Evolutionary conservation across 2,797 vertebrate genomes (phyloP).

Genomic region (Hozukius guyotensis): DNA sequence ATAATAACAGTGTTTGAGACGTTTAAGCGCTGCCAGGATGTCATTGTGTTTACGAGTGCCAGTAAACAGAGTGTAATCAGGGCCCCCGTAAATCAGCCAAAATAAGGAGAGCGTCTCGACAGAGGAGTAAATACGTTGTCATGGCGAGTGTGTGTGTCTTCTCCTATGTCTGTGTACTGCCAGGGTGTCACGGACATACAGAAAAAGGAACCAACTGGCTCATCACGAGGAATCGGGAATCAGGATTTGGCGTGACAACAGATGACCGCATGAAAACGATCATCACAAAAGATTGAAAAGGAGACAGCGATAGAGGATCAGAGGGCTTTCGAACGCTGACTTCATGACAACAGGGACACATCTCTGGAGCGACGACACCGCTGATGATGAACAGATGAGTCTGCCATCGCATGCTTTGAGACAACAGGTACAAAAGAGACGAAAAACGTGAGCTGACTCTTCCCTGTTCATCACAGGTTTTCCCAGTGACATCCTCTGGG

Average conservation of each 20-base stretch:
- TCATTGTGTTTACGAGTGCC: constrained; percentile 77
- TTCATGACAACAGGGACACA: constrained; percentile 32
- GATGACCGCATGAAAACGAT: constrained; percentile 35
- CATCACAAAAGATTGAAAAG: constrained; percentile 9
- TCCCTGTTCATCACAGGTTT: constrained; percentile 11
- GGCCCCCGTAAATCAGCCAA: constrained; percentile 68
- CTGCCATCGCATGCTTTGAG: not conserved
- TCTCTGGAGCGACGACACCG: constrained; percentile 14
- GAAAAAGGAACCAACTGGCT: constrained; percentile 13
- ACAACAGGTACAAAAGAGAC: constrained; percentile 32
- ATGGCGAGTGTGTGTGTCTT: constrained; percentile 34
- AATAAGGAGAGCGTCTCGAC: constrained; percentile 59
- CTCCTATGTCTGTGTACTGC: constrained; percentile 8
- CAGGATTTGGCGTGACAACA: constrained; percentile 40
- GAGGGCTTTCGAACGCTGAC: constrained; percentile 46
- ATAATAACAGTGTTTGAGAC: constrained; percentile 73
- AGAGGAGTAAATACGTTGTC: constrained; percentile 70
- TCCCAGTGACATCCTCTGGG: constrained; percentile 35
- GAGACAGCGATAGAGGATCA: constrained; percentile 41
- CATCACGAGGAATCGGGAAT: constrained; percentile 24
- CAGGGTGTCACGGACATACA: constrained; percentile 39
- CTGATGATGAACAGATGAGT: constrained; percentile 53
- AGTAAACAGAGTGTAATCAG: constrained; percentile 82
- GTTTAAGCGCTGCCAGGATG: constrained; percentile 71
- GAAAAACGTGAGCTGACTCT: not conserved